These are phyloP conservation scores for Heterodera filipjevi DNA, from an alignment of 2,888 invertebrate genomes.

Conservation along the genomic window DNA sequence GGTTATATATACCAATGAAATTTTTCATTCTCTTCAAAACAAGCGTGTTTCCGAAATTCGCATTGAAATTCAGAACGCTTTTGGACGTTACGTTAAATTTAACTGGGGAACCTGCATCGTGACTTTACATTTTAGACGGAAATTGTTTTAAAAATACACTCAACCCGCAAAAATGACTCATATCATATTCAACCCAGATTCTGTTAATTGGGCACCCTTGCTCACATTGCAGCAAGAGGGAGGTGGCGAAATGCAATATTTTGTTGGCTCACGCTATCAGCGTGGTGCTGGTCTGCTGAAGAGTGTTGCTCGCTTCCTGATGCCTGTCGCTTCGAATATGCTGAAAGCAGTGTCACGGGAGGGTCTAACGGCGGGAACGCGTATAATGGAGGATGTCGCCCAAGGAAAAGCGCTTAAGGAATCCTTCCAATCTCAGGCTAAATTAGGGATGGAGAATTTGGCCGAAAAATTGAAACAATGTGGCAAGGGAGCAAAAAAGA, in stretches of 20 bases:
- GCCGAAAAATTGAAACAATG: conserved; percentile 16
- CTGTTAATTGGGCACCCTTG: conserved; percentile 8
- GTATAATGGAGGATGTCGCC: conserved; percentile 14
- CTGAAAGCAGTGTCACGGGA: neutral
- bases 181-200: conserved; percentile 1
- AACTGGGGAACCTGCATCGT: conserved; percentile 29
- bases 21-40: neutral
- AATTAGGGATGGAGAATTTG: conserved; percentile 20
- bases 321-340: conserved; percentile 9
- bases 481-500: conserved; percentile 10
- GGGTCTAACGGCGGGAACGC: neutral
- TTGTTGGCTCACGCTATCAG: conserved; percentile 3
- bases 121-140: conserved; percentile 32
- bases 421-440: neutral
- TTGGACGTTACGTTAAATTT: conserved; percentile 27
- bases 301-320: conserved; percentile 15
- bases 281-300: neutral
- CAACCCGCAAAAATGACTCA: neutral
- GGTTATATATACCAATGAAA: conserved; percentile 20
- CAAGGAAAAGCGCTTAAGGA: conserved; percentile 5
- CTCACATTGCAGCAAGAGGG: neutral
- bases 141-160: conserved; percentile 29
- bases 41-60: conserved; percentile 14
- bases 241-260: neutral
- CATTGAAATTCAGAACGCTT: conserved; percentile 21